Conservation (phyloP, 2,888 invertebrate species). For the Gnatocerus cornutus region DNA sequence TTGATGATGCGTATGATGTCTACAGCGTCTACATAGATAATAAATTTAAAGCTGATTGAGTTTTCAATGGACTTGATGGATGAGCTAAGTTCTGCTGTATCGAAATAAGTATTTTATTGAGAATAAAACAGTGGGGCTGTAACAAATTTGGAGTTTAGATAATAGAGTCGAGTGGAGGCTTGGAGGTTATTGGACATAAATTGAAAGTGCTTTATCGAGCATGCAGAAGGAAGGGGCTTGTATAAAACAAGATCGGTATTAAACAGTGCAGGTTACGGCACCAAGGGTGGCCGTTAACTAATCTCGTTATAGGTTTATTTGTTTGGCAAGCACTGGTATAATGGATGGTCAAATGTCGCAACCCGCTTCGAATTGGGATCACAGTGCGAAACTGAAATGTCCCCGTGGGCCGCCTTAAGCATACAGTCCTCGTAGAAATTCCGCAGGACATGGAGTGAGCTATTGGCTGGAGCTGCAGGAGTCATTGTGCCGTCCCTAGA, state of each 20-base stretch:
- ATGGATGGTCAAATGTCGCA: constrained; percentile 68
- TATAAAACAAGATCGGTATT: constrained; percentile 41
- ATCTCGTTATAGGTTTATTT: constrained; percentile 61
- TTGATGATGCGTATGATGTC: constrained; percentile 22
- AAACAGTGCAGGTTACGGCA: constrained; percentile 27
- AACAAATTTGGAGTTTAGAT: constrained; percentile 40
- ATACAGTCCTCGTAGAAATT: constrained; percentile 62
- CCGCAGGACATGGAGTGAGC: constrained; percentile 61
- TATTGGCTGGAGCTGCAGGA: constrained; percentile 60
- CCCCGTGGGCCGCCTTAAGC: constrained; percentile 66
- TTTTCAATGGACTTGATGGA: constrained; percentile 36
- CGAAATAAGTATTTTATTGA: constrained; percentile 34
- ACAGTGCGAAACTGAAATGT: constrained; percentile 68
- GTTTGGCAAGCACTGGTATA: constrained; percentile 64
- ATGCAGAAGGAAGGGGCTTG: constrained; percentile 22
- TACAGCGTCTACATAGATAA: constrained; percentile 20
- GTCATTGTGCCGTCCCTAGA: constrained; percentile 57
- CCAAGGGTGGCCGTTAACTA: constrained; percentile 55
- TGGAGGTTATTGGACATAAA: constrained; percentile 46
- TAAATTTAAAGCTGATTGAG: constrained; percentile 35
- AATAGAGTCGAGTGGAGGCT: constrained; percentile 24
- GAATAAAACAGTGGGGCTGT: constrained; percentile 32
- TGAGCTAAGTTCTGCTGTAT: constrained; percentile 32
- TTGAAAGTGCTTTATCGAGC: constrained; percentile 46
- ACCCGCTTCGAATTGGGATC: constrained; percentile 66